Conservation (phyloP, 2,797 vertebrate species). For the Galagoides demidoff region DNA sequence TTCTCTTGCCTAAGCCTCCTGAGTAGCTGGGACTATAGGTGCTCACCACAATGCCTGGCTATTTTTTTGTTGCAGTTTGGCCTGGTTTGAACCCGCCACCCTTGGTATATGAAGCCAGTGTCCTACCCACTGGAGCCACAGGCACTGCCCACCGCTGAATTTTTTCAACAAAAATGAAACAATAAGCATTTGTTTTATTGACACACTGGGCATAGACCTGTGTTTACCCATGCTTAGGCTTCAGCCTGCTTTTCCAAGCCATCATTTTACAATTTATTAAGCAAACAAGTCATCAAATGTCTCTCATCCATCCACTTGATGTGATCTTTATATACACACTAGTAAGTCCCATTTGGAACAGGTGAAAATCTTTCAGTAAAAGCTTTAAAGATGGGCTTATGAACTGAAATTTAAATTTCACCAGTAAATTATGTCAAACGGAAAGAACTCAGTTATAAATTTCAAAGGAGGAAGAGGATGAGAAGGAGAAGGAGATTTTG, state of each 20-base stretch:
- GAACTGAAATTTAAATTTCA: constrained; percentile 54
- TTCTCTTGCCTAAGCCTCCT: too few relatives aligned
- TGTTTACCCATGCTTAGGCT: constrained; percentile 69
- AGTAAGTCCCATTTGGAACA: constrained; percentile 45
- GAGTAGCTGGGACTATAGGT: too few relatives aligned
- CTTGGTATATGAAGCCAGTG: too few relatives aligned
- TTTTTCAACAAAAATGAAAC: constrained; percentile 55
- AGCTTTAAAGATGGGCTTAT: constrained; percentile 70
- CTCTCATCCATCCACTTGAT: constrained; percentile 52
- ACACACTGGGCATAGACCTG: constrained; percentile 70
- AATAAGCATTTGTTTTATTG: constrained; percentile 70
- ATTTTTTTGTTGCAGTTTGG: too few relatives aligned
- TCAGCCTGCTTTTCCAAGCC: constrained; percentile 57
- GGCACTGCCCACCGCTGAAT: too few relatives aligned
- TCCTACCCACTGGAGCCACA: too few relatives aligned
- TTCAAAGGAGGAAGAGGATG: neutral
- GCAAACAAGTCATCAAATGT: constrained; percentile 56
- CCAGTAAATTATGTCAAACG: constrained; percentile 47
- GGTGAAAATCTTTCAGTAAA: constrained; percentile 67
- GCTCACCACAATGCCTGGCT: too few relatives aligned
- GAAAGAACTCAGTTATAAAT: constrained; percentile 11
- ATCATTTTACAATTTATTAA: constrained; percentile 62
- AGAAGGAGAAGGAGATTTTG: neutral
- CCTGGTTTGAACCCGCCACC: too few relatives aligned
- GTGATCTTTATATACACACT: constrained; percentile 53